These are phyloP conservation scores for Lasioglossum pauxillum DNA, from an alignment of 2,888 invertebrate genomes.

Conservation along the genomic window DNA sequence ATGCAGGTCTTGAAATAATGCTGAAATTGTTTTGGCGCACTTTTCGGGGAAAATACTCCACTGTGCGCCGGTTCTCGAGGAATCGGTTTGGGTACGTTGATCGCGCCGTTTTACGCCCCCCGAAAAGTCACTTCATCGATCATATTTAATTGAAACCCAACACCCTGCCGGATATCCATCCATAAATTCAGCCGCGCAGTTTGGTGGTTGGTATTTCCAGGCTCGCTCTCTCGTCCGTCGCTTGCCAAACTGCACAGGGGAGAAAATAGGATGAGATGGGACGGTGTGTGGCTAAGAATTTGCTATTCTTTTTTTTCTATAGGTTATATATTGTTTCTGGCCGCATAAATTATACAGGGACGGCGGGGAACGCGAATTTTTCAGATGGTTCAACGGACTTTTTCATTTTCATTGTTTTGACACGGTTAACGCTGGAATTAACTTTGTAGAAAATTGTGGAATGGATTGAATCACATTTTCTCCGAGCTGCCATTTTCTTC, in stretches of 20 bases:
- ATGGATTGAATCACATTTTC: no score
- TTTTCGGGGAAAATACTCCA: no score
- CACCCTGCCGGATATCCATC: slow-evolving; percentile 72
- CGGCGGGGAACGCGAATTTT: neutral
- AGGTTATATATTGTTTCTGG: neutral
- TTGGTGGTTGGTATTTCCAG: slow-evolving; percentile 55
- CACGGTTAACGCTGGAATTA: no score
- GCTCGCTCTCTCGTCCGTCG: neutral
- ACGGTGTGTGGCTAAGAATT: neutral
- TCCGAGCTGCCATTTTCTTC: no score
- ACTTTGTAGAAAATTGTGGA: no score
- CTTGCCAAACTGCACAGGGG: neutral
- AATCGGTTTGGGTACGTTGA: slow-evolving; percentile 42
- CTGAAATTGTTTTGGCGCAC: no score
- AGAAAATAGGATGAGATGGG: slow-evolving; percentile 4
- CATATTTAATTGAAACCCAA: slow-evolving; percentile 81
- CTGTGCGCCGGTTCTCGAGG: slow-evolving; percentile 36
- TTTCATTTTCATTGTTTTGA: neutral
- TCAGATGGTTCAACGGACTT: neutral
- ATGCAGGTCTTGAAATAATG: no score
- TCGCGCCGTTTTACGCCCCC: slow-evolving; percentile 30
- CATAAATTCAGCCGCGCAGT: slow-evolving; percentile 73
- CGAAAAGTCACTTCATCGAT: slow-evolving; percentile 75
- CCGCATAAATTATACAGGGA: neutral
- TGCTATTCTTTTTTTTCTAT: neutral